These are phyloP conservation scores for Gila robusta DNA, from an alignment of 2,797 vertebrate genomes.

Conservation along the genomic window DNA sequence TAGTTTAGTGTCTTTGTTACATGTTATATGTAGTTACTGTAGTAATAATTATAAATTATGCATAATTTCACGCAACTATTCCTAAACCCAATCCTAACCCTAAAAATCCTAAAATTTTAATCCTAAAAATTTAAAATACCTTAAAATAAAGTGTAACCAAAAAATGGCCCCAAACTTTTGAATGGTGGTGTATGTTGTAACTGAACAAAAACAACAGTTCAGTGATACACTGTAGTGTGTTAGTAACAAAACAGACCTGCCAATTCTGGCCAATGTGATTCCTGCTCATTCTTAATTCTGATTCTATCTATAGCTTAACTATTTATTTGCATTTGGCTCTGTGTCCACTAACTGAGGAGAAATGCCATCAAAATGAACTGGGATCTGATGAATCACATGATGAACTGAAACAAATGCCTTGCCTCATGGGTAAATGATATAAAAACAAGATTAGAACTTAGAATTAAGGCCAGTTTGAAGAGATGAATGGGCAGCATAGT, in stretches of 20 bases:
- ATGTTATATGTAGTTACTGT: no score
- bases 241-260: constrained; percentile 11
- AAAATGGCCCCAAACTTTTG: background rate
- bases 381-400: background rate
- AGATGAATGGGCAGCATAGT: constrained; percentile 40
- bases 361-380: constrained; percentile 20
- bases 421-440: constrained; percentile 40
- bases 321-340: constrained; percentile 20
- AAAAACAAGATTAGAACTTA: constrained; percentile 40
- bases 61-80: no score
- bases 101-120: no score
- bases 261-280: constrained; percentile 13
- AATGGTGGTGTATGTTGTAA: no score
- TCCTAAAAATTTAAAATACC: no score
- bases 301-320: constrained; percentile 29
- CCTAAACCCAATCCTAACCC: no score
- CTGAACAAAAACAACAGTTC: background rate
- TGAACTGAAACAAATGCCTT: constrained; percentile 16
- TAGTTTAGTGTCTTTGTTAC: no score
- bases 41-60: no score
- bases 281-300: background rate
- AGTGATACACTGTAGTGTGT: background rate
- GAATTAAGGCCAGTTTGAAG: constrained; percentile 32
- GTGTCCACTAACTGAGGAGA: background rate
- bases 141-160: no score